phyloP scores from a whole-genome alignment of 2,888 invertebrate genomes.

The Apotomis capreana region DNA sequence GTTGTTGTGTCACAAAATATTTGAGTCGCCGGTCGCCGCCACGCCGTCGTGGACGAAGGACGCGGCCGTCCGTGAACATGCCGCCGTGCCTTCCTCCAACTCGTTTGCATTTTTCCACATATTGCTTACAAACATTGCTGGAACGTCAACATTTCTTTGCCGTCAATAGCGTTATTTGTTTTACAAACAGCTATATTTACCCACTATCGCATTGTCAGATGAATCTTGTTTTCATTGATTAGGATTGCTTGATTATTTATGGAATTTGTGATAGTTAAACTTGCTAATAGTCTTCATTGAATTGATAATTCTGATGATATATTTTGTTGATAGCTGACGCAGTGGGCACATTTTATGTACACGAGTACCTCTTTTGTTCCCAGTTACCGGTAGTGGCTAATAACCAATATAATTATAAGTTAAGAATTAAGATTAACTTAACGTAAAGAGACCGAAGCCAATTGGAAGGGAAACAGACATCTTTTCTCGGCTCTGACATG shows the following conservation, averaged over 20 bases:
- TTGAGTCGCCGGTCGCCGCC: conserved; percentile 35
- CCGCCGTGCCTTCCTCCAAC: conserved; percentile 52
- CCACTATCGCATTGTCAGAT: conserved; percentile 25
- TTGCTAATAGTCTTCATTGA: no score
- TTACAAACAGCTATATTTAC: conserved; percentile 29
- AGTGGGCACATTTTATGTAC: no score
- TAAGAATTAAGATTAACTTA: no score
- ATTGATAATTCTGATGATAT: no score
- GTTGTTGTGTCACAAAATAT: conserved; percentile 43
- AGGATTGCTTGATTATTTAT: background rate
- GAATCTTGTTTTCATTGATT: conserved; percentile 8
- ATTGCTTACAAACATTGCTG: conserved; percentile 71
- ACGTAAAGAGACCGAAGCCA: no score
- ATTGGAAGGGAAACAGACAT: no score
- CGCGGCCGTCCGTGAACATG: conserved; percentile 56
- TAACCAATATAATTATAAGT: no score
- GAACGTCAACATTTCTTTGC: conserved; percentile 60
- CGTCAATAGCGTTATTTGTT: conserved; percentile 40
- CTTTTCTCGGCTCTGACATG: no score
- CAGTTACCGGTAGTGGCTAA: no score
- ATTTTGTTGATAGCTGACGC: no score
- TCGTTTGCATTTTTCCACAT: conserved; percentile 69
- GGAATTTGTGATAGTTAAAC: no score
- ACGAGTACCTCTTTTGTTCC: no score
- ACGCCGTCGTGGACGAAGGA: conserved; percentile 41